Conservation (phyloP, 2,888 invertebrate species). For the Lithophane socia region DNA sequence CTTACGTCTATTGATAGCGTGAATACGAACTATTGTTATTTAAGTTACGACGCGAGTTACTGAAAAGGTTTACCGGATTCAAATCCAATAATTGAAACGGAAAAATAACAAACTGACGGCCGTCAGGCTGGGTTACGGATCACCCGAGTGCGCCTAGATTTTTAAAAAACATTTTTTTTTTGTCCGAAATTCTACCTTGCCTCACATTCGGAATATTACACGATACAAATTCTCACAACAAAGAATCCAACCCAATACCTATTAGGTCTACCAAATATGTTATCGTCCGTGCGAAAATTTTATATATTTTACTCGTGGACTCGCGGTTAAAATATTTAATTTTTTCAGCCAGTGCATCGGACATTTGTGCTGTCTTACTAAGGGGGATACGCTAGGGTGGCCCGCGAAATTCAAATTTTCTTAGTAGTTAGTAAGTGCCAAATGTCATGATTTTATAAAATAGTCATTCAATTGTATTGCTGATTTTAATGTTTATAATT, state of each 20-base stretch:
- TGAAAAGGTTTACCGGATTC: conserved; percentile 50
- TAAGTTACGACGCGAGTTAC: conserved; percentile 27
- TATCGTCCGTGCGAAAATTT: conserved; percentile 36
- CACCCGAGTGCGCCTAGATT: neutral
- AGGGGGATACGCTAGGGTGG: too few relatives aligned
- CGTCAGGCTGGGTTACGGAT: conserved; percentile 7
- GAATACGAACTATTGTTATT: conserved; percentile 47
- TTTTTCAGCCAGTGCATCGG: conserved; percentile 9
- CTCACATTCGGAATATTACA: neutral
- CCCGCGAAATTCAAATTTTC: too few relatives aligned
- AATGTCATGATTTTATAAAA: too few relatives aligned
- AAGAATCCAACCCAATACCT: conserved; percentile 5
- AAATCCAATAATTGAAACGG: conserved; percentile 45
- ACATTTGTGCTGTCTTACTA: conserved; percentile 13
- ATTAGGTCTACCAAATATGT: conserved; percentile 29
- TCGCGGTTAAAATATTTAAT: conserved; percentile 9
- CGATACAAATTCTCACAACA: conserved; percentile 27
- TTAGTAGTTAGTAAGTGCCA: too few relatives aligned
- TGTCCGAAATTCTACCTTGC: neutral
- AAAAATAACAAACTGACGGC: conserved; percentile 32
- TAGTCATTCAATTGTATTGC: too few relatives aligned
- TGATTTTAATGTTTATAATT: too few relatives aligned
- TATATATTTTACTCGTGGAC: neutral
- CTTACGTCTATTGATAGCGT: conserved; percentile 42
- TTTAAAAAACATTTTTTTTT: neutral